These are phyloP conservation scores for Pandion haliaetus DNA, from an alignment of 2,113 vertebrate species.

Conservation along the genomic window DNA sequence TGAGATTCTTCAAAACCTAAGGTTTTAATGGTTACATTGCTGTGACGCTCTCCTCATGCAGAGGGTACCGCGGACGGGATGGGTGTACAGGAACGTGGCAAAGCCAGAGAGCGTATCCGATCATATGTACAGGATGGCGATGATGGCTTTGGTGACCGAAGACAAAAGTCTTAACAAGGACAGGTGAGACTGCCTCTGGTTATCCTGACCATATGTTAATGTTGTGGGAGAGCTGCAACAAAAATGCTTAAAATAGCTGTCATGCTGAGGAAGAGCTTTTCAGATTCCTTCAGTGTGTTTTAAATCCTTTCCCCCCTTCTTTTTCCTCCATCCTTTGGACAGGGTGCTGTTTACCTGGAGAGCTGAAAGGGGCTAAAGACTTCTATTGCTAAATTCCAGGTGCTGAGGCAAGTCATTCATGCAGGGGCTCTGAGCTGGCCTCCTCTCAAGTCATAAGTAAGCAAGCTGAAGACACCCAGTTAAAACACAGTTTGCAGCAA, in stretches of 20 bases:
- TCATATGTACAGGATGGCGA: slow-evolving; percentile 98
- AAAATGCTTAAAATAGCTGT: neutral
- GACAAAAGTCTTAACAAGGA: slow-evolving; percentile 88
- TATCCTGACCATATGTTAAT: rapidly evolving
- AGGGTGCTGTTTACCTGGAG: neutral
- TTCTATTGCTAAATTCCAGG: neutral
- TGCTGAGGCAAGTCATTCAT: neutral
- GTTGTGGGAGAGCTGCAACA: neutral
- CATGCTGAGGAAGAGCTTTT: rapidly evolving
- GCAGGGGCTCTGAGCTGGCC: neutral
- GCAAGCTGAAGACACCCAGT: neutral
- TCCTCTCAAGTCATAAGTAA: neutral
- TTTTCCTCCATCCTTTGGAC: neutral
- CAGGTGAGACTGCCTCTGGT: slow-evolving; percentile 70
- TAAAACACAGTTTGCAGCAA: neutral
- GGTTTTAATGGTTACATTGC: rapidly evolving
- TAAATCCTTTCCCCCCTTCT: neutral
- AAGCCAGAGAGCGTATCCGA: slow-evolving; percentile 94
- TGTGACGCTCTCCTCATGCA: neutral
- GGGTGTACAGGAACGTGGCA: slow-evolving; percentile 89
- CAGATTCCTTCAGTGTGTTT: too few relatives aligned
- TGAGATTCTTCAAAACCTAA: rapidly evolving
- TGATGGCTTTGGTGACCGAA: slow-evolving; percentile 90
- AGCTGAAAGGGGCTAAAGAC: neutral
- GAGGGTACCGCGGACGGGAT: slow-evolving; percentile 91